These are phyloP conservation scores for Saguinus midas DNA, from an alignment of 2,113 vertebrate genomes.

Conservation along the genomic window DNA sequence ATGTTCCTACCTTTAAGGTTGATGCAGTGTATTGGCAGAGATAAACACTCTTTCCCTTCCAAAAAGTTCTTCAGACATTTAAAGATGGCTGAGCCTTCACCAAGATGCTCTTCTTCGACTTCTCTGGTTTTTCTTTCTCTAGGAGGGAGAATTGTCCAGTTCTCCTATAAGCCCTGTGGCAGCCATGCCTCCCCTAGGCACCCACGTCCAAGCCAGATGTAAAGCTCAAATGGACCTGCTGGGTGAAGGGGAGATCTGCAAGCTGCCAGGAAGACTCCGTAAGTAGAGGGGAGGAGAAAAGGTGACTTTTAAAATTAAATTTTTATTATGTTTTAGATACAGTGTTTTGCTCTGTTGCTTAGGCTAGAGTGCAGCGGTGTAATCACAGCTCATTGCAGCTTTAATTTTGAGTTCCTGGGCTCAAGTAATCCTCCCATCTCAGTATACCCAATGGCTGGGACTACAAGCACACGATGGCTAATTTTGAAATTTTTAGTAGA, in stretches of 20 bases:
- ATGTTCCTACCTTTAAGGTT: neutral
- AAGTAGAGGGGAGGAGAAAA: slow-evolving; percentile 73
- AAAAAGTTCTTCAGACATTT: neutral
- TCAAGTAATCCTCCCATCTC: too few species aligned
- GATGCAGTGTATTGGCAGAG: neutral
- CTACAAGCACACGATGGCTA: too few species aligned
- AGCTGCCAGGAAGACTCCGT: slow-evolving; percentile 89
- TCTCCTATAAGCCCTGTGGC: neutral
- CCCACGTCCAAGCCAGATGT: neutral
- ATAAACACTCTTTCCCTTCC: neutral
- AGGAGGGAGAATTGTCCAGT: slow-evolving; percentile 62
- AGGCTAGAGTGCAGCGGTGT: too few species aligned
- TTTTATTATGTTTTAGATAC: neutral
- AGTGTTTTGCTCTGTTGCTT: too few species aligned
- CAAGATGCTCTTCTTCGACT: neutral
- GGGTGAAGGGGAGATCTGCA: slow-evolving; percentile 83
- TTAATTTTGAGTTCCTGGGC: too few species aligned
- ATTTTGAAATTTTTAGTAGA: too few species aligned
- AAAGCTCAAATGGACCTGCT: neutral
- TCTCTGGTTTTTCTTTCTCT: neutral
- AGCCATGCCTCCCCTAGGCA: neutral
- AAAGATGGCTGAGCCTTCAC: neutral
- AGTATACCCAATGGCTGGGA: too few species aligned
- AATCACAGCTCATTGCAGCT: too few species aligned
- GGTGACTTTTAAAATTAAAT: neutral